A percentile compares a stretch with the other conserved stretches of the same genome.
phyloP scores from a whole-genome alignment of 2,888 invertebrate genomes.

The Cantharis flavilabris region DNA sequence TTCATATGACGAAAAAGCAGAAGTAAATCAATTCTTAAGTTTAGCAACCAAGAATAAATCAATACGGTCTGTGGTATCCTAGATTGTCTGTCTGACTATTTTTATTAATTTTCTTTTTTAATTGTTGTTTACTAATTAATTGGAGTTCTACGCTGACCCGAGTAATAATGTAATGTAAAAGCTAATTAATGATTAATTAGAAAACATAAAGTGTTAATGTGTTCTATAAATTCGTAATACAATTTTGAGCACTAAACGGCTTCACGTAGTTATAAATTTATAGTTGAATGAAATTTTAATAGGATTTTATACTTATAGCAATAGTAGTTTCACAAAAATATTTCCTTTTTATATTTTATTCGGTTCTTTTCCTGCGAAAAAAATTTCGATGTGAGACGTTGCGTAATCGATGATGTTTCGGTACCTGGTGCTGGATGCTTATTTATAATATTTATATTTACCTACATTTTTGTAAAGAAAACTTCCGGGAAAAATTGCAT shows the following conservation, averaged over 20 bases:
- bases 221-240: not conserved
- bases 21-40: too few relatives aligned
- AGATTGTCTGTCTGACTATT: not conserved
- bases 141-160: too few relatives aligned
- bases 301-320: not conserved
- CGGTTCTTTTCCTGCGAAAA: not conserved
- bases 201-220: not conserved
- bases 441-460: not conserved
- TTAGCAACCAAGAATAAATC: too few relatives aligned
- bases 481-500: not conserved
- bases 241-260: not conserved
- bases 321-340: not conserved
- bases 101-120: not conserved
- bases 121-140: too few relatives aligned
- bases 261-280: not conserved
- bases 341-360: not conserved
- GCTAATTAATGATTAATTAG: not conserved
- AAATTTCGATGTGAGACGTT: not conserved
- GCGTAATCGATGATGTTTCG: not conserved
- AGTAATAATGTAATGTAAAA: not conserved
- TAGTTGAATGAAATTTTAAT: not conserved
- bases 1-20: not conserved
- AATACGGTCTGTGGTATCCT: not conserved
- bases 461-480: not conserved
- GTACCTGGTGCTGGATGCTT: not conserved